Conservation (phyloP, 2,113 vertebrate genomes). For the Microtus ochrogaster region DNA sequence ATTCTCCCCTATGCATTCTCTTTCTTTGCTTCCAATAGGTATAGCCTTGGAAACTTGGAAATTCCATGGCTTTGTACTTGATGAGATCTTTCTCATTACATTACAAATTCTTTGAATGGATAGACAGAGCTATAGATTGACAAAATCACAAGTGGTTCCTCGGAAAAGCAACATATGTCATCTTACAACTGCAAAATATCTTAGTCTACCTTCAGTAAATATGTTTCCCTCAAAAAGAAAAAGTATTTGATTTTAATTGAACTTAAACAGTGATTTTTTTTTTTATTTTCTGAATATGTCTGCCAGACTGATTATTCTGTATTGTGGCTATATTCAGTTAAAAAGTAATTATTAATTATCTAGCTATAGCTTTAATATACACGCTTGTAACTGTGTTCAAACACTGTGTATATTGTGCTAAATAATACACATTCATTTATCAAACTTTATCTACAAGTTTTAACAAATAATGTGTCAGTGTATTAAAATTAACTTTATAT, state of each 20-base stretch:
- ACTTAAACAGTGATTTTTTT: neutral
- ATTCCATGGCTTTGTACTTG: neutral
- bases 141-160: neutral
- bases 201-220: slow-evolving; percentile 35
- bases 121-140: slow-evolving; percentile 17
- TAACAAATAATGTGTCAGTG: slow-evolving; percentile 77
- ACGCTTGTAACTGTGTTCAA: slow-evolving; percentile 43
- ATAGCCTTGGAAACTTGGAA: neutral
- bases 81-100: slow-evolving; percentile 60
- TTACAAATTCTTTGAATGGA: neutral
- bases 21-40: slow-evolving; percentile 58
- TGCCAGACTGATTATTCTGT: slow-evolving; percentile 29
- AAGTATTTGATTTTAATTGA: slow-evolving; percentile 40
- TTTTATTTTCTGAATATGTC: neutral
- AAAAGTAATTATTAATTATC: slow-evolving; percentile 49
- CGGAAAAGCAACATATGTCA: neutral
- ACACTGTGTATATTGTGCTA: slow-evolving; percentile 15
- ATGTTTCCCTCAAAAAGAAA: neutral
- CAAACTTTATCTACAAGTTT: slow-evolving; percentile 51
- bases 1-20: slow-evolving; percentile 50
- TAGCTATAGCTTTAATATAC: slow-evolving; percentile 48
- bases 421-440: slow-evolving; percentile 38
- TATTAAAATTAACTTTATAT: slow-evolving; percentile 77
- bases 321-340: slow-evolving; percentile 53
- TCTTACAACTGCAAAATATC: neutral